phyloP scores from a whole-genome alignment of 2,113 vertebrate species.

The Antechinus flavipes region DNA sequence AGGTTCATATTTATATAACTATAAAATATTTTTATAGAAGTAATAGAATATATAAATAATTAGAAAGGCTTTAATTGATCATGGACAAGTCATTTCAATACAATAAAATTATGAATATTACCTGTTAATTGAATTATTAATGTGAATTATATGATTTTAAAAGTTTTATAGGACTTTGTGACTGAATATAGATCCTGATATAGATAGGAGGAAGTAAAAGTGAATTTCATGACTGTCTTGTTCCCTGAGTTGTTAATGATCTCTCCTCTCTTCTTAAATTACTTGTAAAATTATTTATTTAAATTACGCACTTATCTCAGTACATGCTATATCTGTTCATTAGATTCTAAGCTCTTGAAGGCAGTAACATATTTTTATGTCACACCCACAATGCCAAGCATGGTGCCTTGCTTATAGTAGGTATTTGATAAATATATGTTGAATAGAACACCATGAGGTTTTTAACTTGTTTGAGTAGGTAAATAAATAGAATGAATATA shows the following conservation, averaged over 20 bases:
- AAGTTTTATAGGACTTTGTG: not conserved
- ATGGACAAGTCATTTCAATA: not conserved
- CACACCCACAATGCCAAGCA: not conserved
- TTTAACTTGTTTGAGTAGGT: not conserved
- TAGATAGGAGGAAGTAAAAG: not conserved
- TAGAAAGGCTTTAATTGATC: not conserved
- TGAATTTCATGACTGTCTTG: not conserved
- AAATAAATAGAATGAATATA: not conserved
- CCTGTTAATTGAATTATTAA: not conserved
- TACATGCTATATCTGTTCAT: not conserved
- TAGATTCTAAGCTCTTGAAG: not conserved
- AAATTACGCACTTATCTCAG: not conserved
- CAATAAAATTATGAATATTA: not conserved
- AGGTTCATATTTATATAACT: not conserved
- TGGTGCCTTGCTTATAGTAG: not conserved
- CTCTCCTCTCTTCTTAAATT: not conserved
- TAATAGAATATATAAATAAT: not conserved
- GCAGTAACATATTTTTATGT: not conserved
- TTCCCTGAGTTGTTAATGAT: not conserved
- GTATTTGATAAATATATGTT: not conserved
- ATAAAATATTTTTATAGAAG: not conserved
- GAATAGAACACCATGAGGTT: not conserved
- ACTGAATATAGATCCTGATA: not conserved
- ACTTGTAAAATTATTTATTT: not conserved
- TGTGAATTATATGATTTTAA: not conserved